Base-by-base conservation (phyloP, 2,797 vertebrate species). In the Tapirus indicus region DNA sequence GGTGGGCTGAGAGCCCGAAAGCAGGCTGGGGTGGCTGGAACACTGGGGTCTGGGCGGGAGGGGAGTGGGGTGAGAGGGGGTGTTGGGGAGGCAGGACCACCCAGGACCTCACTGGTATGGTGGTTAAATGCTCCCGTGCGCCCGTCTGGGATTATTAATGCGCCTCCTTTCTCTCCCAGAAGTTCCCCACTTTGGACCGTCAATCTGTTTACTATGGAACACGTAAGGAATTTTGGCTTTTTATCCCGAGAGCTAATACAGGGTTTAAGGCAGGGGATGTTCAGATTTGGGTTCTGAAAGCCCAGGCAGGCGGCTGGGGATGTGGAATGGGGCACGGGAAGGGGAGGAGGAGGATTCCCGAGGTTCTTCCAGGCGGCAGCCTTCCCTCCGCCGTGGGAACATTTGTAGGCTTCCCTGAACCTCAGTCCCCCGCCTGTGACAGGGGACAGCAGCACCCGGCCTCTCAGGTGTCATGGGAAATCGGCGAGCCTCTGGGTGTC, bases 401-500 rank as follows among this genome's bases (percentile, higher is more conserved):
- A 0, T 16, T 6, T 18, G 52, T 41, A 20, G 9, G 20, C 72
- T 17, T 9, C 71, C 13, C 68, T n/a, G n/a, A 66, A 38, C 64
- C 49, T 23, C 49, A 1, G 18, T 23, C 21, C 77, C 80, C 27
- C 14, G 1, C 49, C 38, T 23, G 68, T 8, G n/a, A 20, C 1
- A 35, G 13, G 13, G 21, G 41, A 17, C 41, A 35, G 0, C 1
- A 47, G 69, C 54, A 5, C 49, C 16, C 5, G 1, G 1, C 23
- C 66, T 52, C 4, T 18, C 44, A 7, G 68, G 32, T 35, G 1
- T 29, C 0, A 0, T 1, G 5, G 44, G 69, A 7, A 7, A 4
- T 58, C 21, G 1, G 13, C 0, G 7, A n/a, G 25, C 62, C 0
- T 7, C 41, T 6, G 0, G 0, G 5, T 0, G 14, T 27, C n/a